Conservation (phyloP, 1,140 invertebrate genomes). For the Panonychus citri region DNA sequence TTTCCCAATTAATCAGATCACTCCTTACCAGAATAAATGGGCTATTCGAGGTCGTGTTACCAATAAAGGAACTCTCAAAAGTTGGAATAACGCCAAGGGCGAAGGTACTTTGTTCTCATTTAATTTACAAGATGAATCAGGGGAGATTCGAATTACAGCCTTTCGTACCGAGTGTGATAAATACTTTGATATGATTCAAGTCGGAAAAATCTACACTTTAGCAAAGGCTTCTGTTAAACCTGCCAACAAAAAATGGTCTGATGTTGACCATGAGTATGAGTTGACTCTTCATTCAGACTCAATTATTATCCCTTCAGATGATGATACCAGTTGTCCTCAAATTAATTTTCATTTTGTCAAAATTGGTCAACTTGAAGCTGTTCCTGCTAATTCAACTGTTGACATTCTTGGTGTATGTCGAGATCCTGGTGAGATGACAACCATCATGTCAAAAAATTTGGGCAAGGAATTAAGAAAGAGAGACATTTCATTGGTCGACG, state of each 20-base stretch:
- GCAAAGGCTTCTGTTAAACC: constrained; percentile 1
- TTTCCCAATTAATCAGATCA: constrained; percentile 6
- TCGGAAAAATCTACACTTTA: constrained; percentile 27
- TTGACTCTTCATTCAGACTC: constrained; percentile 68
- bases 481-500: constrained; percentile 66
- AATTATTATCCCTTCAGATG: constrained; percentile 39
- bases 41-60: constrained; percentile 63
- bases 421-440: constrained; percentile 38
- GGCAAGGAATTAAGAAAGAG: constrained; percentile 67
- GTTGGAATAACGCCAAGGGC: constrained; percentile 66
- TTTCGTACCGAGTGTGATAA: constrained; percentile 76
- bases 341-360: constrained; percentile 59
- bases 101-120: constrained; percentile 84
- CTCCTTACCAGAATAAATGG: constrained; percentile 8
- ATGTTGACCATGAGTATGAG: constrained; percentile 80
- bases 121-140: constrained; percentile 73
- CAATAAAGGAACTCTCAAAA: constrained; percentile 51
- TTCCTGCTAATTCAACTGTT: constrained; percentile 22
- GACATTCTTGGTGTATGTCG: constrained; percentile 83
- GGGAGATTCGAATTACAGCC: constrained; percentile 80
- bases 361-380: constrained; percentile 45
- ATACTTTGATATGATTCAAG: constrained; percentile 68
- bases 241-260: constrained; percentile 8
- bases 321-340: constrained; percentile 35
- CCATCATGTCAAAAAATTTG: constrained; percentile 42